phyloP scores from a whole-genome alignment of 2,797 vertebrate species.

The Cossypha caffra region DNA sequence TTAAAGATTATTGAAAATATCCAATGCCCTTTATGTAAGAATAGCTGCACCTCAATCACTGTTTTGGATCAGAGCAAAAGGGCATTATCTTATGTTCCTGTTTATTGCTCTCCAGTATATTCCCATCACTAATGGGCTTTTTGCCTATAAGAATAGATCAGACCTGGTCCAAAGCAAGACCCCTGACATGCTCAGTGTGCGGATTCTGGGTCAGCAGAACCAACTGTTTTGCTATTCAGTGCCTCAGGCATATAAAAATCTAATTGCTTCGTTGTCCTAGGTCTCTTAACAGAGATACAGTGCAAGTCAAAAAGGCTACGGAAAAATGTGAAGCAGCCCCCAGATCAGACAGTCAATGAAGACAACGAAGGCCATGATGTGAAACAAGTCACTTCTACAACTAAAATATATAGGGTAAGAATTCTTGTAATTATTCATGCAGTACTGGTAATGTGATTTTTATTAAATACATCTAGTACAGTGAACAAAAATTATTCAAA shows the following conservation, averaged over 20 bases:
- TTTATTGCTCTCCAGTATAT: accelerated
- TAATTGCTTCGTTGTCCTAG: constrained; percentile 69
- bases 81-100: background rate
- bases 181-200: background rate
- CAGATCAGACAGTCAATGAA: constrained; percentile 79
- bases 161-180: background rate
- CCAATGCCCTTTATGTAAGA: background rate
- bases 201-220: background rate
- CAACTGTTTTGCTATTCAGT: background rate
- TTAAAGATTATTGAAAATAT: background rate
- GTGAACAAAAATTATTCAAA: background rate
- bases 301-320: constrained; percentile 97
- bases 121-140: background rate
- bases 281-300: constrained; percentile 97
- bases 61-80: background rate
- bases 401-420: constrained; percentile 81
- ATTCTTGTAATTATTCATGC: background rate
- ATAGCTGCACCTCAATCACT: background rate
- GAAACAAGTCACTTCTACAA: constrained; percentile 93
- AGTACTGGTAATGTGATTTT: background rate
- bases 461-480: background rate
- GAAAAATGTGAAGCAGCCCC: constrained; percentile 86
- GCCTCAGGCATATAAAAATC: background rate
- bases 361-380: constrained; percentile 82
- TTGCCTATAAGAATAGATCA: background rate